Evolutionary conservation across 92 coral and sea anemone species (phyloP), one percentile per base, ranked within the genome.

Genomic region (Actinostola sp.): DNA sequence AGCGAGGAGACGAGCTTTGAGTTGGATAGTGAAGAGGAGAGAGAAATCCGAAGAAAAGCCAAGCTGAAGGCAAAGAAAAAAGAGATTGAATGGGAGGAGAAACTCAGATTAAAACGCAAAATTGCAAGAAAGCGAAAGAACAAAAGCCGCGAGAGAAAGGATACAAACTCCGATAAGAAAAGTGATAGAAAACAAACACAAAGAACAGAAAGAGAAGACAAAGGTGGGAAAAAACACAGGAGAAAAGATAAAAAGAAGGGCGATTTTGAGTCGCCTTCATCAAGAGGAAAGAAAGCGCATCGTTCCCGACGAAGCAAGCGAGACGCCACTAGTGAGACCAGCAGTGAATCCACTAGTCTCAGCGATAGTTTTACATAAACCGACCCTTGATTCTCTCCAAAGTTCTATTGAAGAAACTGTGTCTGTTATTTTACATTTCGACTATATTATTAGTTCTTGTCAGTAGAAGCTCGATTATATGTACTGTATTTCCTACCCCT

Each of bases 1-100:
- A 29, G 39, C 4, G 63, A 57, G n/a, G 39, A 30, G 12, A 57
- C 32, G 32, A 57, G 63, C 13, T 57, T 57, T 12, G 63, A 57
- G 19, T 17, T 57, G n/a, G 63, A 57, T n/a, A 57, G 63, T 16
- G 63, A 57, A 57, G 63, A 57, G 28, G 63, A 57, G 21, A 28
- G 63, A 57, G 63, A 57, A 27, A 57, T 57, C 28, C 36, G 63
- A 9, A 57, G 63, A 29, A 28, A 57, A 57, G 63, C 63, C 2
- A 57, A 57, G 28, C 35, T 57, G 21, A 57, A 57, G 27, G 63
- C 63, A 57, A 57, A 57, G 63, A 57, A 57, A 38, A 57, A 57
- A 30, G 63, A 57, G 20, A 57, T 57, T 29, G 63, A 57, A 57
- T 27, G 9, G 36, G 63, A 57, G 27, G 63, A 57, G 15, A 57